These are phyloP conservation scores for Drosophila pseudoananassae DNA, from an alignment of 1,140 invertebrate species.

Conservation along the genomic window DNA sequence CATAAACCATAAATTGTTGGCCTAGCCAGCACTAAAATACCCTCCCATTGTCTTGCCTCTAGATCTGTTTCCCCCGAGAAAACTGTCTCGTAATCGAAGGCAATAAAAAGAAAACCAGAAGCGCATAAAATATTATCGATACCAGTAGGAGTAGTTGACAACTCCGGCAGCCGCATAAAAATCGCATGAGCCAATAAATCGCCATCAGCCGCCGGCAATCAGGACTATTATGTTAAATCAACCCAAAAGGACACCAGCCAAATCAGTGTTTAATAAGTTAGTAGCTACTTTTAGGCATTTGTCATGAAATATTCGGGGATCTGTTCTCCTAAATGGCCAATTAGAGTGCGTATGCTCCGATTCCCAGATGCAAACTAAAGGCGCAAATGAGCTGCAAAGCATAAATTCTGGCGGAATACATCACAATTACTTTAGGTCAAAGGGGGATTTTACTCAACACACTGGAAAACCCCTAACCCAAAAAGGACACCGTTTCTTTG, in stretches of 20 bases:
- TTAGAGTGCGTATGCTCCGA: slow-evolving; percentile 31
- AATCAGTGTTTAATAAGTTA: slow-evolving; percentile 46
- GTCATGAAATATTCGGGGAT: slow-evolving; percentile 33
- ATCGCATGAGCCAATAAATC: slow-evolving; percentile 67
- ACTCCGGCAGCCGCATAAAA: slow-evolving; percentile 55
- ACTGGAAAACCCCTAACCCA: no score
- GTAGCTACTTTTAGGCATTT: slow-evolving; percentile 58
- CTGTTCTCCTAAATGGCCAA: slow-evolving; percentile 32
- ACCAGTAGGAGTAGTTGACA: slow-evolving; percentile 44
- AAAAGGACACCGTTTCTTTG: not conserved
- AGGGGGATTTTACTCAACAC: no score
- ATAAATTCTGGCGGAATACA: slow-evolving; percentile 20
- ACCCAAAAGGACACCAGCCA: slow-evolving; percentile 29
- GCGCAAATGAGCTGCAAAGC: slow-evolving; percentile 22
- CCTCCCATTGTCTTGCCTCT: slow-evolving; percentile 50
- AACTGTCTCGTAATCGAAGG: slow-evolving; percentile 61
- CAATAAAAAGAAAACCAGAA: slow-evolving; percentile 64
- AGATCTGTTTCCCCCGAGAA: slow-evolving; percentile 45
- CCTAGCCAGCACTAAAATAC: slow-evolving; percentile 63
- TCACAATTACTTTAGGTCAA: not conserved
- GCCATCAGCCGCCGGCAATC: slow-evolving; percentile 57
- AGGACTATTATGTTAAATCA: slow-evolving; percentile 63
- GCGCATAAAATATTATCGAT: slow-evolving; percentile 79
- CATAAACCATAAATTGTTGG: slow-evolving; percentile 77
- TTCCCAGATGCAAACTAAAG: not conserved